A percentile compares a stretch with the other conserved stretches of the same genome.
Conservation (phyloP, 2,888 invertebrate species). For the Ennomos quercinarius region DNA sequence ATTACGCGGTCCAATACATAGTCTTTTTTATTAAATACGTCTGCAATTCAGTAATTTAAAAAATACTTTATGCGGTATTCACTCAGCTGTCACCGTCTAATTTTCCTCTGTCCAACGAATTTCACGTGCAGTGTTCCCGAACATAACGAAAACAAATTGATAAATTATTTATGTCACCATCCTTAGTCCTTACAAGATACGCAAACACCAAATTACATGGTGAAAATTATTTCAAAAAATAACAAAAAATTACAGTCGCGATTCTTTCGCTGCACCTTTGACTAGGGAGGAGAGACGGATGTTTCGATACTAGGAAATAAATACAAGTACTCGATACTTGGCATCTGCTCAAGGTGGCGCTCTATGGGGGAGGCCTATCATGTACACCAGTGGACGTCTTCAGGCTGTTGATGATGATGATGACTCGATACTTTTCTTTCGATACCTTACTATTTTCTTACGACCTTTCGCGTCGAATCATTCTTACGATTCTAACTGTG, state of each 20-base stretch:
- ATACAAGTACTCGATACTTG: too few species aligned
- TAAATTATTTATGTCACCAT: conserved; percentile 60
- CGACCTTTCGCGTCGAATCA: too few species aligned
- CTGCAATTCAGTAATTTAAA: conserved; percentile 39
- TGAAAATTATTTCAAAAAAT: conserved; percentile 67
- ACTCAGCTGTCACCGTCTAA: conserved; percentile 59
- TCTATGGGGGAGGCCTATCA: too few species aligned
- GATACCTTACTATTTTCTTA: too few species aligned
- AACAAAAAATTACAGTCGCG: conserved; percentile 61
- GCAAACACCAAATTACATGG: conserved; percentile 52
- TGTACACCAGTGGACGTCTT: too few species aligned
- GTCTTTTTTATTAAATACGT: conserved; percentile 42
- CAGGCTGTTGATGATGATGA: too few species aligned
- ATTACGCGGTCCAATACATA: conserved; percentile 42
- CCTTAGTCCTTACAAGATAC: conserved; percentile 41
- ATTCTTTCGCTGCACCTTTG: conserved; percentile 74
- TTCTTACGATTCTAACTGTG: too few species aligned
- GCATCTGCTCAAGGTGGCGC: too few species aligned
- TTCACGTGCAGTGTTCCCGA: conserved; percentile 57
- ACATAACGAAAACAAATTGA: conserved; percentile 51
- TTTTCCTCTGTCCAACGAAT: conserved; percentile 57
- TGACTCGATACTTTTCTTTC: too few species aligned
- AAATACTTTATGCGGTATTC: conserved; percentile 75
- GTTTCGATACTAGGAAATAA: too few species aligned
- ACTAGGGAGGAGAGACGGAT: conserved; percentile 48